phyloP scores from a whole-genome alignment of 2,888 invertebrate species.

The Drosophila prostipennis region DNA sequence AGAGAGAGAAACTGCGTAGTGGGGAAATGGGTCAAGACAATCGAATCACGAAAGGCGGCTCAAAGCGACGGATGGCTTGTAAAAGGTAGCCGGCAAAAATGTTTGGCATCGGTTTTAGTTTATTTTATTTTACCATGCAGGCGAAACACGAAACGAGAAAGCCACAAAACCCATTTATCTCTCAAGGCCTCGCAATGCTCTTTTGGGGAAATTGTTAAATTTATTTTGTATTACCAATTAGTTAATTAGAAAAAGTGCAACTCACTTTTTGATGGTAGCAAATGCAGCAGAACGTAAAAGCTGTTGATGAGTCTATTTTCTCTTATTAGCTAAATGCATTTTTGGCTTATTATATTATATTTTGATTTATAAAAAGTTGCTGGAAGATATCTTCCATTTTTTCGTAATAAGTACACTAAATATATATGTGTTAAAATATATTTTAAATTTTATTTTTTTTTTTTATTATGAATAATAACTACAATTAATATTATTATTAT shows the following conservation, averaged over 20 bases:
- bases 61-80: slow-evolving; percentile 35
- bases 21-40: slow-evolving; percentile 69
- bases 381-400: too few relatives aligned
- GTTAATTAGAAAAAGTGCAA: slow-evolving; percentile 26
- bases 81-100: slow-evolving; percentile 70
- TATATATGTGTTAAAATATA: too few relatives aligned
- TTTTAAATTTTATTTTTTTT: too few relatives aligned
- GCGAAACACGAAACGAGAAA: slow-evolving; percentile 35
- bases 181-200: slow-evolving; percentile 33
- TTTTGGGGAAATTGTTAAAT: slow-evolving; percentile 28
- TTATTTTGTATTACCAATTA: slow-evolving; percentile 21
- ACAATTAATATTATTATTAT: too few relatives aligned
- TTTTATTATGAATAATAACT: too few relatives aligned
- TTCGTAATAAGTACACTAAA: too few relatives aligned
- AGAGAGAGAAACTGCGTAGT: slow-evolving; percentile 21
- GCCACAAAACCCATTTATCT: slow-evolving; percentile 6
- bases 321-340: slow-evolving; percentile 10
- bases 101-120: slow-evolving; percentile 29
- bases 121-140: slow-evolving; percentile 12
- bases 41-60: slow-evolving; percentile 49
- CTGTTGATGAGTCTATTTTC: slow-evolving; percentile 12
- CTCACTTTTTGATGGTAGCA: slow-evolving; percentile 13
- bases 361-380: neutral
- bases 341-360: neutral
- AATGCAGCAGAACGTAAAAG: slow-evolving; percentile 8